phyloP scores from a whole-genome alignment of 2,888 invertebrate genomes.

The Leptopterna dolabrata region DNA sequence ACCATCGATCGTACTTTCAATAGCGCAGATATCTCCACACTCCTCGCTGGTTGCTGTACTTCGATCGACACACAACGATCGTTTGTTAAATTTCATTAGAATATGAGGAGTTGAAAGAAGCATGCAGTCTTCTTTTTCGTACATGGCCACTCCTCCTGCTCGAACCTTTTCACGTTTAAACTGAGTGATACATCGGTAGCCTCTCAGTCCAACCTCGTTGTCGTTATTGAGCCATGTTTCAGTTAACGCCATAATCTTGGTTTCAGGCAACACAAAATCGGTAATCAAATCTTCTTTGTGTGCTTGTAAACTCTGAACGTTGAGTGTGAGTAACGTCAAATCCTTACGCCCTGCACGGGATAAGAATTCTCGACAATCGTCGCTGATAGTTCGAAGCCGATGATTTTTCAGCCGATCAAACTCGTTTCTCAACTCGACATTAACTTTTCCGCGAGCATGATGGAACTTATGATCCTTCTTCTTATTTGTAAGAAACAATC shows the following conservation, averaged over 20 bases:
- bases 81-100: neutral
- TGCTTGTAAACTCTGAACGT: neutral
- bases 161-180: neutral
- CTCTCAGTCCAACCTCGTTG: neutral
- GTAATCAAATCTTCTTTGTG: constrained; percentile 1
- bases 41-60: neutral
- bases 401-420: constrained; percentile 5
- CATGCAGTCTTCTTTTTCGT: neutral
- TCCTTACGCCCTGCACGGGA: neutral
- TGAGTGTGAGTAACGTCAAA: neutral
- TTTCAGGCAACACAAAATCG: neutral
- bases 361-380: neutral
- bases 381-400: neutral
- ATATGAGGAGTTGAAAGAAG: neutral
- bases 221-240: neutral
- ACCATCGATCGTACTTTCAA: constrained; percentile 9
- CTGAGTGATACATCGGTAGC: too few relatives aligned
- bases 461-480: constrained; percentile 43
- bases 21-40: constrained; percentile 27
- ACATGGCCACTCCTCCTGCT: neutral
- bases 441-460: constrained; percentile 31
- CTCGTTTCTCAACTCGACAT: constrained; percentile 6
- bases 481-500: too few relatives aligned
- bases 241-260: neutral
- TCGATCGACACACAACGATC: neutral